Base-by-base conservation (phyloP, 2,113 vertebrate genomes). In the Macrotis lagotis region DNA sequence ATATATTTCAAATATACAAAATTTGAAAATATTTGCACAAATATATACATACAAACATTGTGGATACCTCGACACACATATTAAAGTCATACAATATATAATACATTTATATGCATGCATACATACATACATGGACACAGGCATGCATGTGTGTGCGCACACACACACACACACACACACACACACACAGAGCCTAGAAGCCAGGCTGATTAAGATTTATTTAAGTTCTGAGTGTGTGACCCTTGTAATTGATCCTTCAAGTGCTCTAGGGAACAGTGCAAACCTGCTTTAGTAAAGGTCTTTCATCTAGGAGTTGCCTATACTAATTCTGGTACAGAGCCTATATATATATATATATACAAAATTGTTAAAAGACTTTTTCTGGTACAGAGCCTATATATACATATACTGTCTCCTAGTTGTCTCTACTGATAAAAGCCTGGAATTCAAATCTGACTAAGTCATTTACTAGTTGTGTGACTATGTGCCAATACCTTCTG, bases 331-430 rank as follows among this genome's bases (percentile, higher is more conserved):
- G n/a, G n/a, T n/a, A n/a, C n/a, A n/a, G n/a, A n/a, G n/a, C n/a
- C n/a, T n/a, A n/a, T n/a, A 74, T n/a, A 74, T 6, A 74, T 0
- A 74, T 44, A 74, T 44, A 22, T 3, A 22, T 2, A 19, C 66
- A 74, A 22, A 74, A 37, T n/a, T 74, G 0, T 74, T 74, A 74
- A 74, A 44, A 74, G 16, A 74, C 66, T 28, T 59, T 12, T 2
- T 7, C 14, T 2, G 37, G 16, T 22, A n/a, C 1, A n/a, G 0
- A n/a, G 4, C 0, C 12, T 19, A 8, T 74, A n/a, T 74, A 8
- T 74, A 44, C 28, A 37, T 59, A 12, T 9, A 31, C 53, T 52
- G 51, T 52, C 52, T 59, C 1, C 12, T 37, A 66, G 0, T 3
- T 37, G 2, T 37, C 31, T 37, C 31, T 66, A 66, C 28, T 37